Base-by-base conservation (phyloP, 2,888 invertebrate genomes). In the Megastigmus dorsalis region DNA sequence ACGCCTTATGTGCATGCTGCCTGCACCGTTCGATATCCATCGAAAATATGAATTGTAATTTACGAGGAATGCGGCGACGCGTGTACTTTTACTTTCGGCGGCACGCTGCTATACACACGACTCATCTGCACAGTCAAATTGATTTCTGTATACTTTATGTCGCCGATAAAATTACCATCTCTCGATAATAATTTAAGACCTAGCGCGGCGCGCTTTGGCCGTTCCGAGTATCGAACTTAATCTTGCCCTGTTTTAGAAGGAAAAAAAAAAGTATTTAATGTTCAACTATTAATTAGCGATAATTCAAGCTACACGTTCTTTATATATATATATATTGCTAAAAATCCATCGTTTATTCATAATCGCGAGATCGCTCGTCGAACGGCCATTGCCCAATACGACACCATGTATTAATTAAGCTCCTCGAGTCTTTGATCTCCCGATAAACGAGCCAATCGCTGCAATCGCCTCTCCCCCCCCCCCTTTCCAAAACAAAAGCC, bases 21-120 rank as follows among this genome's bases (percentile, higher is more conserved):
- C n/a, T n/a, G n/a, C n/a, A n/a, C n/a, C n/a, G n/a, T n/a, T n/a
- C n/a, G n/a, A n/a, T n/a, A n/a, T n/a, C 20, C 15, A 36, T 2
- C 18, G n/a, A 54, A 55, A 20, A 9, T 10, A 20, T 15, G 30
- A 1, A 23, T 15, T 54, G 28, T 28, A n/a, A n/a, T n/a, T n/a
- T n/a, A n/a, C n/a, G n/a, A n/a, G n/a, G n/a, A 6, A 1, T 50
- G 13, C 3, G n/a, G 28, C 30, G 7, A 57, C 28, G 26, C 45
- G 28, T 2, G 10, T n/a, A 55, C 66, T 67, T 36, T 67, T 68
- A 57, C 67, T 68, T 68, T 57, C 45, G 48, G 26, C 43, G 54
- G 26, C 28, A 20, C 62, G 26, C n/a, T n/a, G n/a, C n/a, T n/a
- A n/a, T n/a, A n/a, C n/a, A n/a, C n/a, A n/a, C n/a, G n/a, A n/a